Evolutionary conservation across 2,113 vertebrate genomes (phyloP).

Genomic region (Chaetodon trifascialis): DNA sequence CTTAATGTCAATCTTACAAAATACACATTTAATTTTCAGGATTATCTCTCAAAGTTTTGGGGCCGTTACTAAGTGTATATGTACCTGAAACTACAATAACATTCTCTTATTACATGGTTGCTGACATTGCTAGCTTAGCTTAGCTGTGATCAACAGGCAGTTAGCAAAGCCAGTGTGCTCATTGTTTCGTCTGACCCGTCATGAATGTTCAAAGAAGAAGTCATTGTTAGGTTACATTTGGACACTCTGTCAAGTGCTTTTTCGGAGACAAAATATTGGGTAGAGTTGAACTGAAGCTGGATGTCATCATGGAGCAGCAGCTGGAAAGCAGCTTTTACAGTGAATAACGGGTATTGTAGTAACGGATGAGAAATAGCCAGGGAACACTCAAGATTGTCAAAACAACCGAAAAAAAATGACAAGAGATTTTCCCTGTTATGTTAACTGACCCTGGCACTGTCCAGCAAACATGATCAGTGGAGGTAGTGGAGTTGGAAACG

Average conservation of each 20-base stretch:
- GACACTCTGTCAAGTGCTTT: background rate
- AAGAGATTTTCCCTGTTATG: background rate
- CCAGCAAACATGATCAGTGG: background rate
- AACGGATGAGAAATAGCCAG: background rate
- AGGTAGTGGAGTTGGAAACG: background rate
- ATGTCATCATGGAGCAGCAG: background rate
- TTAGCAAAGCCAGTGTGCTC: background rate
- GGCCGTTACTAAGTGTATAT: background rate
- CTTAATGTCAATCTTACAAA: background rate
- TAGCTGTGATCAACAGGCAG: background rate
- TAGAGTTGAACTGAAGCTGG: background rate
- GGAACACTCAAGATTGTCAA: constrained; percentile 1
- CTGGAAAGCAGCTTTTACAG: background rate
- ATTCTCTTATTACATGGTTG: background rate
- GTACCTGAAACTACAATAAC: background rate
- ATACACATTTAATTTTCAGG: background rate
- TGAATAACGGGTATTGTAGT: background rate
- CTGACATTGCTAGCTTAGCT: background rate
- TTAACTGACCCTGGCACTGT: background rate
- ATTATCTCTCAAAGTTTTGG: background rate
- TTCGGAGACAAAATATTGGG: background rate
- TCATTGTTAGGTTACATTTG: background rate
- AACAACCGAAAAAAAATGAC: background rate
- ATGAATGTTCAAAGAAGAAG: background rate
- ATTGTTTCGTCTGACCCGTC: background rate